phyloP scores from a whole-genome alignment of 2,888 invertebrate genomes.

The Apamea monoglypha region DNA sequence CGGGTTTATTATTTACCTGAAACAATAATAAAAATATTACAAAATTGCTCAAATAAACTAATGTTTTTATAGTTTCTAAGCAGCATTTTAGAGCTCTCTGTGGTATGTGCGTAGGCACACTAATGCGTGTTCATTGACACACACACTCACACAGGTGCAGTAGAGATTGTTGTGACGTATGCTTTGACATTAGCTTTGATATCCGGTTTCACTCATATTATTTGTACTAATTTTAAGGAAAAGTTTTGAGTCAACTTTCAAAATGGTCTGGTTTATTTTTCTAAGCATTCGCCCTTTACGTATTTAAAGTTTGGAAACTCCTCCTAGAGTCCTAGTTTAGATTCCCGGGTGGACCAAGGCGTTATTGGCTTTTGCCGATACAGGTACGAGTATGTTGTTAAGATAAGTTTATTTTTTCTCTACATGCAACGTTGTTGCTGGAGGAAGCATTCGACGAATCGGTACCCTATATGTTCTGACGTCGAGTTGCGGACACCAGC shows the following conservation, averaged over 20 bases:
- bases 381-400: no score
- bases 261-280: not conserved
- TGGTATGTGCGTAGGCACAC: slow-evolving; percentile 69
- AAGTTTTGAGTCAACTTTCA: not conserved
- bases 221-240: no score
- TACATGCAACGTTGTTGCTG: not conserved
- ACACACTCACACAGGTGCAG: slow-evolving; percentile 64
- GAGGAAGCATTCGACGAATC: not conserved
- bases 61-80: slow-evolving; percentile 19
- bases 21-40: slow-evolving; percentile 28
- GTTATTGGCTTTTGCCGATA: not conserved
- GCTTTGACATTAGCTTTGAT: slow-evolving; percentile 33
- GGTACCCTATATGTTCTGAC: no score
- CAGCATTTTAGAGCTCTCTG: slow-evolving; percentile 64
- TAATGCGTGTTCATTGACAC: slow-evolving; percentile 71
- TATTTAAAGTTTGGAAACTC: not conserved
- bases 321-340: no score
- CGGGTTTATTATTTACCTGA: slow-evolving; percentile 31
- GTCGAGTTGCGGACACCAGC: no score
- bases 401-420: not conserved
- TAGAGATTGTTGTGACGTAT: slow-evolving; percentile 50
- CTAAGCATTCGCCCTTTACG: not conserved
- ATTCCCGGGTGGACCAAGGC: not conserved
- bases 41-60: not conserved
- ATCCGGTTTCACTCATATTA: slow-evolving; percentile 22